Conservation (phyloP, 92 coral and sea anemone genomes). For the Palythoa grandiflora region DNA sequence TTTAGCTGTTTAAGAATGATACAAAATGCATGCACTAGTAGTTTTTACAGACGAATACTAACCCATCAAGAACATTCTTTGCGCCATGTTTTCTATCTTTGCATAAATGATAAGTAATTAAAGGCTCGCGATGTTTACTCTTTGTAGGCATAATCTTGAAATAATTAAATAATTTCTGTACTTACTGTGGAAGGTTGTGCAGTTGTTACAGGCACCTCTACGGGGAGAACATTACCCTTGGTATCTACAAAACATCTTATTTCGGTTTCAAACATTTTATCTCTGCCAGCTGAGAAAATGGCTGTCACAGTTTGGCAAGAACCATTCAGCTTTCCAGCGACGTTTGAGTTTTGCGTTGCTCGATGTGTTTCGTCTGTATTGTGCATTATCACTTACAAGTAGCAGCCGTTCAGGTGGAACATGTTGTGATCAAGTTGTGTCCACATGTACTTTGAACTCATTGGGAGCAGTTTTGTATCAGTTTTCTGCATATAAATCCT, state of each 20-base stretch:
- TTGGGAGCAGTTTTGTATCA: neutral
- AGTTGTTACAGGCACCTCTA: slow-evolving; percentile 20
- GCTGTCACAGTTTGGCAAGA: neutral
- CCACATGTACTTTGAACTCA: neutral
- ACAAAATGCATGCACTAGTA: no score
- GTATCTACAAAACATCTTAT: slow-evolving; percentile 34
- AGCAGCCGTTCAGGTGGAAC: neutral
- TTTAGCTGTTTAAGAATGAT: no score
- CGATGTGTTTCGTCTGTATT: neutral
- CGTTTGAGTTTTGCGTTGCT: neutral
- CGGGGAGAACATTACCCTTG: slow-evolving; percentile 21
- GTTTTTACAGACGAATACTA: no score
- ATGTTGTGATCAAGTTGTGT: neutral
- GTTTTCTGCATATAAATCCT: slow-evolving; percentile 11
- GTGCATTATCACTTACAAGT: neutral
- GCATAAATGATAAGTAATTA: no score
- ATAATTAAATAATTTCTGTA: neutral
- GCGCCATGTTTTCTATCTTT: no score
- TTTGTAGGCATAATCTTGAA: neutral
- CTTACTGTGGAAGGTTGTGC: slow-evolving; percentile 15
- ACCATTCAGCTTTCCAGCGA: neutral
- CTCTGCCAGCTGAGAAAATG: neutral
- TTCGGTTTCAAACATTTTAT: slow-evolving; percentile 10
- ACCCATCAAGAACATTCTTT: no score
- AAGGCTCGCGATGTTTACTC: slow-evolving; percentile 28